phyloP scores from a whole-genome alignment of 2,888 invertebrate species.

The Eubasilissa splendida region DNA sequence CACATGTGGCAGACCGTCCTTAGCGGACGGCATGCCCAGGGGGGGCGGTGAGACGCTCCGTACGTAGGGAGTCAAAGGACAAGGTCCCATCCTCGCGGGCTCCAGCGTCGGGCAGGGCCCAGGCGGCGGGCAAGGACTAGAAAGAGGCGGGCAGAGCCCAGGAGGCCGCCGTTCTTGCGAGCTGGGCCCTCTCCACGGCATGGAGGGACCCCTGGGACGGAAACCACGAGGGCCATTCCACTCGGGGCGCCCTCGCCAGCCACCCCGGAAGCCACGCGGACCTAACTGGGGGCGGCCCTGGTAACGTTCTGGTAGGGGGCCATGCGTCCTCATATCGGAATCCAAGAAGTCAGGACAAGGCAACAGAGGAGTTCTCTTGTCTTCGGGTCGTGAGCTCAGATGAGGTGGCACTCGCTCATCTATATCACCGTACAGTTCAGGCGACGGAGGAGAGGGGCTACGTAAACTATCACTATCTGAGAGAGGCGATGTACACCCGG shows the following conservation, averaged over 20 bases:
- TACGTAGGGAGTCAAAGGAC: slow-evolving; percentile 65
- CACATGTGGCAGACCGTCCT: slow-evolving; percentile 65
- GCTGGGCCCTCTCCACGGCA: background rate
- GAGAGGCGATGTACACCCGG: slow-evolving; percentile 61
- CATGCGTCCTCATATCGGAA: slow-evolving; percentile 65
- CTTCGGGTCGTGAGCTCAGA: slow-evolving; percentile 59
- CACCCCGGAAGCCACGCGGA: slow-evolving; percentile 32
- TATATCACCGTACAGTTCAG: slow-evolving; percentile 66
- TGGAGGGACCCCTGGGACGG: slow-evolving; percentile 64
- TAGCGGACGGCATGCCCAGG: slow-evolving; percentile 65
- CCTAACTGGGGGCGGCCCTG: slow-evolving; percentile 9
- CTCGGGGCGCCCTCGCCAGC: slow-evolving; percentile 67
- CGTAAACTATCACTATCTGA: slow-evolving; percentile 38
- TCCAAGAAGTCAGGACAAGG: slow-evolving; percentile 34
- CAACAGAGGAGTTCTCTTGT: slow-evolving; percentile 60
- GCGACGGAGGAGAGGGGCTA: slow-evolving; percentile 24
- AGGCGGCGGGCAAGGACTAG: slow-evolving; percentile 59
- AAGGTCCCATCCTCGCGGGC: slow-evolving; percentile 66
- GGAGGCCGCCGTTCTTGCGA: slow-evolving; percentile 62
- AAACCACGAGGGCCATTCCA: slow-evolving; percentile 62
- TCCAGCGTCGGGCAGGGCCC: slow-evolving; percentile 63
- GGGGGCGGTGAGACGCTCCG: slow-evolving; percentile 66
- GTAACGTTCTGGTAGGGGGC: background rate
- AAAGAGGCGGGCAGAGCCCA: slow-evolving; percentile 62
- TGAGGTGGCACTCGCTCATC: slow-evolving; percentile 70